Conservation (phyloP, 2,797 vertebrate species). For the Fistularia tabacaria region DNA sequence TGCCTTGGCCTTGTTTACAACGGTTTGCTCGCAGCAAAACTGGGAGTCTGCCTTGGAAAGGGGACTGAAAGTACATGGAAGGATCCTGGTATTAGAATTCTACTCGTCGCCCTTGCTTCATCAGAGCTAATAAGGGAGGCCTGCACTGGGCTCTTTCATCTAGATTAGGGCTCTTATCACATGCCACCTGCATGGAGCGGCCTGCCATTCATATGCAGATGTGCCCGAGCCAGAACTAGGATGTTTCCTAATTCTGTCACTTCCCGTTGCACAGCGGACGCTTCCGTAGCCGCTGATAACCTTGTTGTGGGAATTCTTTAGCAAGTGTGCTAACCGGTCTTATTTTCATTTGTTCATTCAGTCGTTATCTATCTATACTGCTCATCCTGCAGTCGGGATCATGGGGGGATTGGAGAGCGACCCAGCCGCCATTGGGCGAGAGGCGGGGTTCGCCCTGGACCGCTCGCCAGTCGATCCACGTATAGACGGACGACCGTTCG, state of each 20-base stretch:
- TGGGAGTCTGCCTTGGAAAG: conserved; percentile 34
- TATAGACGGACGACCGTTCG: no score
- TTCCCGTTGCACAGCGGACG: conserved; percentile 55
- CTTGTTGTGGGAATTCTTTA: conserved; percentile 44
- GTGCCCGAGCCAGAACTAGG: conserved; percentile 38
- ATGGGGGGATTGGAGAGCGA: no score
- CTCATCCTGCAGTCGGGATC: no score
- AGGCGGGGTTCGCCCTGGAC: no score
- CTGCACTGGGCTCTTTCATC: conserved; percentile 67
- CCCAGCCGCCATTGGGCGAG: no score
- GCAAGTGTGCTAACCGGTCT: no score
- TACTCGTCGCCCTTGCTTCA: conserved; percentile 53
- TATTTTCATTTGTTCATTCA: no score
- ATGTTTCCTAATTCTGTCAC: conserved; percentile 64
- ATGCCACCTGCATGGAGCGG: conserved; percentile 69
- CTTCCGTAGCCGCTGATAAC: conserved; percentile 42
- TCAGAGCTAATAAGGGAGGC: conserved; percentile 68
- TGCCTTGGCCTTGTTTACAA: conserved; percentile 59
- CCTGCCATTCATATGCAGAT: conserved; percentile 73
- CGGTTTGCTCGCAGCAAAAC: conserved; percentile 39
- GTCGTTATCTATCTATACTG: no score
- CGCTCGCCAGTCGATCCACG: no score
- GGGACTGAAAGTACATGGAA: conserved; percentile 27
- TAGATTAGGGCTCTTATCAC: conserved; percentile 73
- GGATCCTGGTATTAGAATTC: conserved; percentile 69